Percentiles rank a stretch among this genome's conserved stretches.
These are phyloP conservation scores for Sphenodon punctatus DNA, from an alignment of 2,797 vertebrate genomes.

Conservation along the genomic window DNA sequence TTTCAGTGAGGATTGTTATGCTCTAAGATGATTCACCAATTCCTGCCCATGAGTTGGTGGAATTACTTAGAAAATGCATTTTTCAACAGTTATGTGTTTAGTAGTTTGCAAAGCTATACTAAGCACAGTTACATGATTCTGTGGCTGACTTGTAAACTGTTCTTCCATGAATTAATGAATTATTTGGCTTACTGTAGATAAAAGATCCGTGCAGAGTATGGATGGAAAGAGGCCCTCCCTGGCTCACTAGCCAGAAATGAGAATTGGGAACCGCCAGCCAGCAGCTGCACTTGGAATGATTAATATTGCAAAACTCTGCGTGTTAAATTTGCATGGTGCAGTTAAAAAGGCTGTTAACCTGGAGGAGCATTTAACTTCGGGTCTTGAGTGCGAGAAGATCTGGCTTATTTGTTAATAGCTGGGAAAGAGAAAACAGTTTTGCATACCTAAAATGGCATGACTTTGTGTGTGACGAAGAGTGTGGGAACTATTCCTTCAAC, in stretches of 20 bases:
- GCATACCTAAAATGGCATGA: not conserved
- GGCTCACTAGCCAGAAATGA: conserved; percentile 34
- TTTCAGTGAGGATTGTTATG: not conserved
- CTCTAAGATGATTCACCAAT: not conserved
- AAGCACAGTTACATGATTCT: not conserved
- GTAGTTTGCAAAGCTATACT: conserved; percentile 28
- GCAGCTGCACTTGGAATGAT: conserved; percentile 15
- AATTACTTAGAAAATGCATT: not conserved
- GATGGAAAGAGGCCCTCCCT: conserved; percentile 18
- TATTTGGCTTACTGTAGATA: conserved; percentile 48
- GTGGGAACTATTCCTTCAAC: not conserved
- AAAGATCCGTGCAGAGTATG: conserved; percentile 55
- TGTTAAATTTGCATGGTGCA: conserved; percentile 57
- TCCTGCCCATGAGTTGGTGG: accelerated
- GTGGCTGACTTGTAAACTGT: conserved; percentile 28
- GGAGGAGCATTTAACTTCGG: not conserved
- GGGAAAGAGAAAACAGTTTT: not conserved
- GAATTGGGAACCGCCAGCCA: conserved; percentile 40
- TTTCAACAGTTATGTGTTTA: not conserved
- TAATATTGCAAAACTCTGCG: conserved; percentile 47
- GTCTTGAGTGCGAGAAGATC: not conserved
- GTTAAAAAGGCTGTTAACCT: conserved; percentile 35
- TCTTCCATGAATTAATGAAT: conserved; percentile 33
- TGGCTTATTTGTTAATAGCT: accelerated
- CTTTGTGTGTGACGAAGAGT: not conserved